Conservation (phyloP, 2,113 vertebrate species). For the Triplophysa tibetana region DNA sequence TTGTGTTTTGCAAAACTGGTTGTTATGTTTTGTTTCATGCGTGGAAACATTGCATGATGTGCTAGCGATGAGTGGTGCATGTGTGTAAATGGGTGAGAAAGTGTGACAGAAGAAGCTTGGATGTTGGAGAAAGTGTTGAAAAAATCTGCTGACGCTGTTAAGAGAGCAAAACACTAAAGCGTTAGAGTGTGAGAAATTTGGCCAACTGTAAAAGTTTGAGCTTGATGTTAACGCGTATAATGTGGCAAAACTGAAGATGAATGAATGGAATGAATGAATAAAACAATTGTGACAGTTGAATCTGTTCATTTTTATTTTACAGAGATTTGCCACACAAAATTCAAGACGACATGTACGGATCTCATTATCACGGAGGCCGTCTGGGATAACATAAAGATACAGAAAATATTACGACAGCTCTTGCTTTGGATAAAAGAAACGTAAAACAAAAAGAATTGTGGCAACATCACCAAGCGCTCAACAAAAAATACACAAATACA, state of each 20-base stretch:
- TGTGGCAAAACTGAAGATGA: background rate
- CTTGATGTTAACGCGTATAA: background rate
- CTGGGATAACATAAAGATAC: too few relatives aligned
- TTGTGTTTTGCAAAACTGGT: background rate
- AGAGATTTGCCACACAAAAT: background rate
- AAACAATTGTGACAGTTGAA: background rate
- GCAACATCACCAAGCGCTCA: too few relatives aligned
- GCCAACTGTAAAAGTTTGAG: background rate
- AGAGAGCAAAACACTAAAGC: background rate
- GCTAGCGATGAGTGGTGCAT: background rate
- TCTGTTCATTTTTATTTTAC: background rate
- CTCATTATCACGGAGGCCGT: too few relatives aligned
- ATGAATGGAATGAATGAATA: background rate
- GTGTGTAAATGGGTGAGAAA: background rate
- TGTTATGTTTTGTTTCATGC: background rate
- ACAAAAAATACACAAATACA: too few relatives aligned
- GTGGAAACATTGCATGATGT: background rate
- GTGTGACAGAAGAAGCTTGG: background rate
- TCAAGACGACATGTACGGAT: background rate
- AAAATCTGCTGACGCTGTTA: slow-evolving; percentile 43
- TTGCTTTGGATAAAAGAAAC: too few relatives aligned
- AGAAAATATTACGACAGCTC: too few relatives aligned
- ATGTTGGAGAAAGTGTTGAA: slow-evolving; percentile 34
- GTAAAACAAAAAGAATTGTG: too few relatives aligned
- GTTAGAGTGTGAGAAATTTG: background rate